Evolutionary conservation across 2,113 vertebrate species (phyloP), one percentile per base, ranked within the genome.

Genomic region (Turdus rufiventris): DNA sequence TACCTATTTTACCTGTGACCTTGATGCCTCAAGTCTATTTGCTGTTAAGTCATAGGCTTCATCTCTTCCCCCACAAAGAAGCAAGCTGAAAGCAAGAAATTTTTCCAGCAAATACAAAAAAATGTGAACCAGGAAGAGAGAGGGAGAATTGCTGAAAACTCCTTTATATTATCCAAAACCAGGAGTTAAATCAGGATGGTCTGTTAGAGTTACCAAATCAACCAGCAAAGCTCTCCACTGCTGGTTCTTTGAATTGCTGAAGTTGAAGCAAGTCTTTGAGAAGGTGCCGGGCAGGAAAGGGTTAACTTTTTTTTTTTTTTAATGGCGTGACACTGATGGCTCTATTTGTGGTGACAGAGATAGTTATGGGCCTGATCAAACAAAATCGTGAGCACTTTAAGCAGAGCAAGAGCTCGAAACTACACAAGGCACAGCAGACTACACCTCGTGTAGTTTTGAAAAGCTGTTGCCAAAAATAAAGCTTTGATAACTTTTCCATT

Each of bases 241-340:
- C 36, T 25, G 26, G 5, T 42, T 70, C 70, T 77, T 80, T 2
- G 1, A 43, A 31, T 29, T 33, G 47, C 45, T 77, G 53, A 31
- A 54, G 72, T 26, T 2, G 3, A 75, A 66, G 31, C 13, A 14
- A 73, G 21, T 26, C 31, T 76, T 42, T 68, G 48, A 86, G 74
- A 68, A 48, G 17, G 34, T 31, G 23, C 70, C 10, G 25, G 94
- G n/a, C 51, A 89, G 36, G 45, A 73, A 96, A 95, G 96, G 93
- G 96, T 97, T 96, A 97, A 97, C 5, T 24, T 16, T 56, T 36
- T 84, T 97, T 34, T 84, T 97, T 97, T 85, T 85, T 33, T 45
- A 36, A 33, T 18, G 47, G 53, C 19, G 71, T 77, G 82, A 28
- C 75, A 70, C 72, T 6, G n/a, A 63, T 15, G 79, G 65, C 47